phyloP scores from a whole-genome alignment of 2,888 invertebrate species.

The Pantelozetes paolii region DNA sequence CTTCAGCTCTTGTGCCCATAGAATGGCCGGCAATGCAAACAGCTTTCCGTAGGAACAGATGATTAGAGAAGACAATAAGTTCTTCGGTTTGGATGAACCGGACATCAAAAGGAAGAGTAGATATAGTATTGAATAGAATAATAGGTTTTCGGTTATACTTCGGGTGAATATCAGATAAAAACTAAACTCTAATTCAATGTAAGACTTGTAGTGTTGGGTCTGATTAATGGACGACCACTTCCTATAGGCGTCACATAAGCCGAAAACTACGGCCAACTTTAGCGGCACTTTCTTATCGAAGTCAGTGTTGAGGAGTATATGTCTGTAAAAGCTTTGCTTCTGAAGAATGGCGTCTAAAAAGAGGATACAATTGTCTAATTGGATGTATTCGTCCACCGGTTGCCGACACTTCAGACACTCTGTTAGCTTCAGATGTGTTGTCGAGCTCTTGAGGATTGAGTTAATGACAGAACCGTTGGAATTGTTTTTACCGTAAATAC shows the following conservation, averaged over 20 bases:
- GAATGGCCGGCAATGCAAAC: slow-evolving; percentile 38
- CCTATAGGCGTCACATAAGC: slow-evolving; percentile 42
- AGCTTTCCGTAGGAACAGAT: slow-evolving; percentile 43
- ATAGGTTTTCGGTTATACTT: slow-evolving; percentile 23
- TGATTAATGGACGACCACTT: slow-evolving; percentile 38
- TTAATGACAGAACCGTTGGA: slow-evolving; percentile 11
- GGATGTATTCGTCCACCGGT: slow-evolving; percentile 42
- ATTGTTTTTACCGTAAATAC: slow-evolving; percentile 39
- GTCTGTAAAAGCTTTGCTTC: slow-evolving; percentile 42
- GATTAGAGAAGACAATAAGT: slow-evolving; percentile 32
- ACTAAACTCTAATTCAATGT: slow-evolving; percentile 41
- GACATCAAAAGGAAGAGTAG: not conserved
- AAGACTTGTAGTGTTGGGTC: slow-evolving; percentile 22
- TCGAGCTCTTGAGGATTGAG: not conserved
- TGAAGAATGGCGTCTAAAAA: slow-evolving; percentile 41
- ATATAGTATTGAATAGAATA: slow-evolving; percentile 35
- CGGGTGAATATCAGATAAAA: slow-evolving; percentile 40
- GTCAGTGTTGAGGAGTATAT: slow-evolving; percentile 39
- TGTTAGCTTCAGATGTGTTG: slow-evolving; percentile 36
- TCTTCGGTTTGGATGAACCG: not conserved
- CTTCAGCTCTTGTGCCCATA: slow-evolving; percentile 38
- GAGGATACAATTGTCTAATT: slow-evolving; percentile 41
- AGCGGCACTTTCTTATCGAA: slow-evolving; percentile 31
- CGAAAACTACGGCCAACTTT: slow-evolving; percentile 40
- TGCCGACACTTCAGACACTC: slow-evolving; percentile 33